phyloP scores from a whole-genome alignment of 2,888 invertebrate species.

The Cheilosia vernalis region DNA sequence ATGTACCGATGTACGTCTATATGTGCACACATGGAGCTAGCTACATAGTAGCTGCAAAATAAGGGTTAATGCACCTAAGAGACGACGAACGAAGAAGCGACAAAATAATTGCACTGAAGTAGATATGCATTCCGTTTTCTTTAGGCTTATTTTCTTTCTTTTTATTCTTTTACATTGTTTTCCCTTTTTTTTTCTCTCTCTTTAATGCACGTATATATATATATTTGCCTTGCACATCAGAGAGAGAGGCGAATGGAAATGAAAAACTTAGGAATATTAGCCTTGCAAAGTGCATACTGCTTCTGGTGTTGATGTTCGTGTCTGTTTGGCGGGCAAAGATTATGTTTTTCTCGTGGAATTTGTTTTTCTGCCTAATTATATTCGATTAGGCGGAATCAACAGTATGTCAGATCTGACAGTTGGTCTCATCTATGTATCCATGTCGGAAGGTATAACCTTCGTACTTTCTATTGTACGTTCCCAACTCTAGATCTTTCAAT shows the following conservation, averaged over 20 bases:
- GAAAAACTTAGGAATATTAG: slow-evolving; percentile 34
- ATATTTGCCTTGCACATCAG: slow-evolving; percentile 34
- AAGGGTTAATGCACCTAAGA: slow-evolving; percentile 63
- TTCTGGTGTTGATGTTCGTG: slow-evolving; percentile 57
- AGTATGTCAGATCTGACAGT: no score
- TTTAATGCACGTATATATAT: slow-evolving; percentile 15
- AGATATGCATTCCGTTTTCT: slow-evolving; percentile 32
- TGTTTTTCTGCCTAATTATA: not conserved
- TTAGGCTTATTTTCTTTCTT: slow-evolving; percentile 44
- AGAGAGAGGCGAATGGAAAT: not conserved
- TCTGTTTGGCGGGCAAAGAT: slow-evolving; percentile 46
- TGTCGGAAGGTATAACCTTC: no score
- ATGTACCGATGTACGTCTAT: slow-evolving; percentile 34
- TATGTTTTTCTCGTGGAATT: slow-evolving; percentile 4
- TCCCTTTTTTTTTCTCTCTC: slow-evolving; percentile 38
- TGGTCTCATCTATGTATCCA: no score
- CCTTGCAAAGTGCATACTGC: slow-evolving; percentile 43
- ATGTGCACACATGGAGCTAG: slow-evolving; percentile 24
- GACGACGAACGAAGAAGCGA: slow-evolving; percentile 33
- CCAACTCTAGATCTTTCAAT: no score
- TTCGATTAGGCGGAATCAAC: no score
- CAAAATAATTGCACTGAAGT: slow-evolving; percentile 69
- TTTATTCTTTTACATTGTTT: slow-evolving; percentile 36
- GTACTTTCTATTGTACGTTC: no score
- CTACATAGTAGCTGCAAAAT: slow-evolving; percentile 37